phyloP scores from a whole-genome alignment of 2,797 vertebrate species.

The Epinephelus malabaricus region DNA sequence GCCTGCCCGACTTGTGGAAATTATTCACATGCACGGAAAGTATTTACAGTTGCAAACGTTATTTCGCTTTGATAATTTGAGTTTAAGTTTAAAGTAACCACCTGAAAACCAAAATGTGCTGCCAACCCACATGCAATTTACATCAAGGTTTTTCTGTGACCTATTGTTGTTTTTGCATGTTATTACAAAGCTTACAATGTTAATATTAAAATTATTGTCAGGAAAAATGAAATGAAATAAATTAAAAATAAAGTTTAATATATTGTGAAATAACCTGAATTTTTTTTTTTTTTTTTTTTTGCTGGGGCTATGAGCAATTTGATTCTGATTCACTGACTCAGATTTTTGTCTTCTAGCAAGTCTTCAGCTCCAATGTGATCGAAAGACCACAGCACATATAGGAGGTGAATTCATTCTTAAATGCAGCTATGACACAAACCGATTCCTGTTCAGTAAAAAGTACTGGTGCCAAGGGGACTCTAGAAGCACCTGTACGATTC shows the following conservation, averaged over 20 bases:
- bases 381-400: conserved; percentile 53
- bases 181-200: neutral
- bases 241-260: neutral
- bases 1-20: too few species aligned
- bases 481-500: conserved; percentile 66
- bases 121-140: neutral
- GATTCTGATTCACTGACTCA: neutral
- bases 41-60: neutral
- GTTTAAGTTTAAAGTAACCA: too few species aligned
- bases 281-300: neutral
- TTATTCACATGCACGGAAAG: neutral
- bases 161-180: neutral
- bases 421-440: conserved; percentile 56
- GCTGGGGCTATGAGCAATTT: neutral
- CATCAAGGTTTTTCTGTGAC: neutral
- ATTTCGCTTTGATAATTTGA: neutral
- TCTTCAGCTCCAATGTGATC: conserved; percentile 77
- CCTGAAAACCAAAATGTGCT: too few species aligned
- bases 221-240: neutral
- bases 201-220: neutral
- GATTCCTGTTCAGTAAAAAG: conserved; percentile 71
- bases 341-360: conserved; percentile 62
- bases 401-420: conserved; percentile 60
- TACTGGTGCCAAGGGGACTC: conserved; percentile 84
- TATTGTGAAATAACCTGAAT: neutral